Evolutionary conservation across 2,113 vertebrate genomes (phyloP).

Genomic region (Scomber colias): DNA sequence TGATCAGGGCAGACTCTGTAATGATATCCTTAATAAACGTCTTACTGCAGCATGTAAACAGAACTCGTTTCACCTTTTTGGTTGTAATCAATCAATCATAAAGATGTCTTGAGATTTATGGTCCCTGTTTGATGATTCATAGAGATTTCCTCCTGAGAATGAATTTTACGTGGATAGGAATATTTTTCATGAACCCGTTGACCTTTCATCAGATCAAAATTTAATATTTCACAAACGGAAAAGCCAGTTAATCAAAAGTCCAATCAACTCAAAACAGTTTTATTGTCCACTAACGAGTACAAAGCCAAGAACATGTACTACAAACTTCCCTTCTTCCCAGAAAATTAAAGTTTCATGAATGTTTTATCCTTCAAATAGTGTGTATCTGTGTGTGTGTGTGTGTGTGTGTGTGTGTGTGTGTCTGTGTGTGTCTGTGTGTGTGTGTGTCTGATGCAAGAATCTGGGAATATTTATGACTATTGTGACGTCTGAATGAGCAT

Average conservation of each 20-base stretch:
- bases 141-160: neutral
- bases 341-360: neutral
- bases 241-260: too few species aligned
- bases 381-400: slow-evolving; percentile 6
- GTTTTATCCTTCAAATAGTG: neutral
- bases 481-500: slow-evolving; percentile 40
- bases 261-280: too few species aligned
- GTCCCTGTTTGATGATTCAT: too few species aligned
- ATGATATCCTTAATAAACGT: slow-evolving; percentile 1
- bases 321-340: neutral
- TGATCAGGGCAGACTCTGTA: slow-evolving; percentile 33
- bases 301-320: neutral
- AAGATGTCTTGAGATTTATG: neutral
- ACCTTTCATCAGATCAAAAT: too few species aligned
- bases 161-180: too few species aligned
- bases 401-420: slow-evolving; percentile 6
- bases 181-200: too few species aligned
- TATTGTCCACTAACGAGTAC: neutral
- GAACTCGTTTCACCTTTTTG: too few species aligned
- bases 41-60: slow-evolving; percentile 15
- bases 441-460: neutral
- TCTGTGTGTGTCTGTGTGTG: neutral
- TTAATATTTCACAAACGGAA: too few species aligned
- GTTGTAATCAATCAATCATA: neutral
- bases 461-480: slow-evolving; percentile 30